phyloP scores from a whole-genome alignment of 2,888 invertebrate genomes.

The Lapara coniferarum region DNA sequence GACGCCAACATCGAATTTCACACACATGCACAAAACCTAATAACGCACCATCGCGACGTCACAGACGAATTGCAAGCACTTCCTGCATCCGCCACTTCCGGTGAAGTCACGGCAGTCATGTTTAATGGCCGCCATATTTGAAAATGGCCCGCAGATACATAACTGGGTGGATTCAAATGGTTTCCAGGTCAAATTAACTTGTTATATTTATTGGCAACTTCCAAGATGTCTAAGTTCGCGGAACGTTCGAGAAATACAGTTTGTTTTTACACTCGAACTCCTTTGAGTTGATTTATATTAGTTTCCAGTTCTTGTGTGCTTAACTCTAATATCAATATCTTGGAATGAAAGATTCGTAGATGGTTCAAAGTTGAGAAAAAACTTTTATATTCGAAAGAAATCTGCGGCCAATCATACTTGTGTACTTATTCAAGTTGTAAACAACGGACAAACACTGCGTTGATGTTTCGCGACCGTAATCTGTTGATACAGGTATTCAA shows the following conservation, averaged over 20 bases:
- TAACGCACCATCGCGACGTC: constrained; percentile 4
- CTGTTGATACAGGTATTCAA: no score
- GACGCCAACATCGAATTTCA: background rate
- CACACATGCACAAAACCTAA: background rate
- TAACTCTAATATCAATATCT: background rate
- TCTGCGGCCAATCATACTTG: no score
- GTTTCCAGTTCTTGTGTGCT: background rate
- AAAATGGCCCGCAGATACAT: constrained; percentile 10
- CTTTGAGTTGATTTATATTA: constrained; percentile 14
- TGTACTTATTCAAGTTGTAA: no score
- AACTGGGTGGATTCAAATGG: background rate
- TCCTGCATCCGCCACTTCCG: constrained; percentile 19
- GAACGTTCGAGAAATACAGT: background rate
- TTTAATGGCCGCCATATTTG: constrained; percentile 11
- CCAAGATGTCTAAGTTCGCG: constrained; percentile 6
- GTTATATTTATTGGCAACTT: constrained; percentile 14
- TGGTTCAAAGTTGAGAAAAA: no score
- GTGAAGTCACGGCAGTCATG: constrained; percentile 9
- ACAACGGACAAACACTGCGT: no score
- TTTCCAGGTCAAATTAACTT: background rate
- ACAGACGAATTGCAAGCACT: constrained; percentile 5
- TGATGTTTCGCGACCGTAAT: no score
- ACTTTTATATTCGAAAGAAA: no score
- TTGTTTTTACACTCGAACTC: constrained; percentile 7
- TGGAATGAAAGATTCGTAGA: no score